Evolutionary conservation across 2,113 vertebrate species (phyloP), one percentile per base, ranked within the genome.

Genomic region (Xerus inauris): DNA sequence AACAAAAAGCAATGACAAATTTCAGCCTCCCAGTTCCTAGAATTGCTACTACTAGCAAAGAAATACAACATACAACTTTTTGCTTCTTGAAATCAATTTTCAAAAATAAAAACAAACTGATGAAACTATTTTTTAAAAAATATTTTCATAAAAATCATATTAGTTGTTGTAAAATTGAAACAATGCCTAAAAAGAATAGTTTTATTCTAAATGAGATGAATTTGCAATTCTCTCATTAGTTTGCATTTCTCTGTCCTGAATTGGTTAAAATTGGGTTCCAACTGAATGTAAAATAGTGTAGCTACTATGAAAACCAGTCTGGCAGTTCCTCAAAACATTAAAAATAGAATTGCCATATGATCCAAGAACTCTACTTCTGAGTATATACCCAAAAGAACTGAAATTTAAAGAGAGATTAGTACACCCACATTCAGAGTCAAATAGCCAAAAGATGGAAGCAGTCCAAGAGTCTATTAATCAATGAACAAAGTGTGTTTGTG

Each of bases 1-100:
- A 82, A 95, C 62, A 24, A 65, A 97, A 97, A 87, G 89, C 19
- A 38, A 91, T 49, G 38, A 54, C 19, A 96, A 79, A 87, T 94
- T 86, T 92, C 64, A 96, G 45, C 71, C 75, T 71, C 84, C 5
- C 59, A 57, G 1, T 81, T 77, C 40, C n/a, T 95, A 32, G 11
- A 96, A 94, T 75, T 84, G 35, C 42, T 82, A 86, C 71, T 84
- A 69, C 59, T 47, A 80, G 42, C 67, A 94, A 28, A 93, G 57
- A 89, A 95, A 59, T 3, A 82, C 40, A 83, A 91, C 1, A 5
- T 10, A 24, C 7, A 87, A 45, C 12, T 71, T 84, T 24, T 62
- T 32, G 57, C 75, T 93, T 88, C 49, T 84, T 84, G 83, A 92
- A 26, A 75, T 26, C 47, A 71, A 95, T 49, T 89, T 81, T 80